Percentiles rank a stretch among this genome's conserved stretches.
phyloP scores from a whole-genome alignment of 2,113 vertebrate genomes.

The Pseudois nayaur region DNA sequence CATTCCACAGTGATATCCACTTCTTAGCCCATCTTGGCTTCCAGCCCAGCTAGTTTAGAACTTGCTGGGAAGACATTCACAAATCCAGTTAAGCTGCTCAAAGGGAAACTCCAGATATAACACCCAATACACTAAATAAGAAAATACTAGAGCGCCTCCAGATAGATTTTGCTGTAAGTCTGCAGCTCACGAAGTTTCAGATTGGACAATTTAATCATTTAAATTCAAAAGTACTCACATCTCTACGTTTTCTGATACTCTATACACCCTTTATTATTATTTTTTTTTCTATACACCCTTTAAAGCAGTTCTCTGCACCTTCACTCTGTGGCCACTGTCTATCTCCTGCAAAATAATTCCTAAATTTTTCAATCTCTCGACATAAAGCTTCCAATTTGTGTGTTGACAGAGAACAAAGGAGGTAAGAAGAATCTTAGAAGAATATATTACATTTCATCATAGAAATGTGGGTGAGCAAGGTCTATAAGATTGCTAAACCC shows the following conservation, averaged over 20 bases:
- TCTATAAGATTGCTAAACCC: not conserved
- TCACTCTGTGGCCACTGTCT: not conserved
- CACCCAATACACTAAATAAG: not conserved
- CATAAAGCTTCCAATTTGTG: not conserved
- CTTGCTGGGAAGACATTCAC: not conserved
- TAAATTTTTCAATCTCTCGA: not conserved
- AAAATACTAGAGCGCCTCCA: not conserved
- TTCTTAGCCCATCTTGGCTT: not conserved
- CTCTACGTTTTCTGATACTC: not conserved
- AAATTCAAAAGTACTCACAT: not conserved
- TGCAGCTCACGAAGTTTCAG: not conserved
- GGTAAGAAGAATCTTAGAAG: not conserved
- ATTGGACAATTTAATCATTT: not conserved
- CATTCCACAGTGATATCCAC: not conserved
- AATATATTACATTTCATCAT: not conserved
- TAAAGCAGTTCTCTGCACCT: not conserved
- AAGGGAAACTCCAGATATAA: not conserved
- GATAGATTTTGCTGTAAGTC: not conserved
- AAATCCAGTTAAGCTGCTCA: not conserved
- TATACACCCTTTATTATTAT: not conserved
- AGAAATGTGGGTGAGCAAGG: not conserved
- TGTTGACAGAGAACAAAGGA: not conserved
- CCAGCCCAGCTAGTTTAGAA: not conserved
- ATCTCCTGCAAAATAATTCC: constrained; percentile 4
- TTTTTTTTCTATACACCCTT: not conserved